These are phyloP conservation scores for Channa striata DNA, from an alignment of 2,797 vertebrate genomes.

Conservation along the genomic window DNA sequence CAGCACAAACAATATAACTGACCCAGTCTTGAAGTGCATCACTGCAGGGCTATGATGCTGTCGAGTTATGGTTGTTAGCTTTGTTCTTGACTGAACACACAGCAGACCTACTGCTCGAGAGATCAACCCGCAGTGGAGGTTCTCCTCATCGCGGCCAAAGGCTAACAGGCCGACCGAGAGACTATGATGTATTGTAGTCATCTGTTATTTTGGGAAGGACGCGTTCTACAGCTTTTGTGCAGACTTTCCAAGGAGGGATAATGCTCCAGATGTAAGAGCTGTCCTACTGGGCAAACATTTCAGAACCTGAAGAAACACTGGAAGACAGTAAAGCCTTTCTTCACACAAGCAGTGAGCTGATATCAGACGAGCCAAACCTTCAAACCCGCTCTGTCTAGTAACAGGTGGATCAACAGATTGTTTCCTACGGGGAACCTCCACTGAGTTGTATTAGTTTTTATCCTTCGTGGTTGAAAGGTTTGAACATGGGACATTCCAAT, in stretches of 20 bases:
- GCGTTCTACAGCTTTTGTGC: constrained; percentile 10
- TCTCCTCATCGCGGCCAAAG: neutral
- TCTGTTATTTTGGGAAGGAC: constrained; percentile 15
- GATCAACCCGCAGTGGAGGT: neutral
- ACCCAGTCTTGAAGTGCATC: too few species aligned
- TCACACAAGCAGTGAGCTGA: constrained; percentile 38
- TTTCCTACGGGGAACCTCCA: constrained; percentile 47
- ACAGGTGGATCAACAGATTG: constrained; percentile 67
- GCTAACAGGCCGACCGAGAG: neutral
- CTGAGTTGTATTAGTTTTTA: neutral
- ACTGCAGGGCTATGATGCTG: too few species aligned
- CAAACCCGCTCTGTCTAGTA: constrained; percentile 47
- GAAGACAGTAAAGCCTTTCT: constrained; percentile 42
- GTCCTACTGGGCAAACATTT: constrained; percentile 7
- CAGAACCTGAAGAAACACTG: constrained; percentile 8
- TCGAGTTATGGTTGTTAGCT: too few species aligned
- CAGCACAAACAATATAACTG: too few species aligned
- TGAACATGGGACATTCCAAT: neutral
- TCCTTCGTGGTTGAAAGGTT: neutral
- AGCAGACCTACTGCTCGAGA: neutral
- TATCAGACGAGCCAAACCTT: constrained; percentile 38
- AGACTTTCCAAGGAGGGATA: constrained; percentile 28
- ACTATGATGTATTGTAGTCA: constrained; percentile 18
- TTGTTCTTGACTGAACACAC: too few species aligned
- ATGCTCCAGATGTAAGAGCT: constrained; percentile 14